A percentile compares a stretch with the other conserved stretches of the same genome.
Conservation (phyloP, 2,888 invertebrate species). For the Artemia sp. region DNA sequence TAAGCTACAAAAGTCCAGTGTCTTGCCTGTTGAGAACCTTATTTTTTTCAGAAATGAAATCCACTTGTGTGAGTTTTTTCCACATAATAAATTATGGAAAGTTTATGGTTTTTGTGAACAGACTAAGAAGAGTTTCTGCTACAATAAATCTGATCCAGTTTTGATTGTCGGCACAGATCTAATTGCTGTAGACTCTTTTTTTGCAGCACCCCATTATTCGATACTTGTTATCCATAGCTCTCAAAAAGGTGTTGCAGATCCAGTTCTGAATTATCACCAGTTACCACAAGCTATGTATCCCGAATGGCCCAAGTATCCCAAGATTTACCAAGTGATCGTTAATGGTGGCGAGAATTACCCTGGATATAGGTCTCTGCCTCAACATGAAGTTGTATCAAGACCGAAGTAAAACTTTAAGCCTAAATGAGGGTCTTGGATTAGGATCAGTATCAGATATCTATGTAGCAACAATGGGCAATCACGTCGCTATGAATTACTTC, state of each 20-base stretch:
- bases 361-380: constrained; percentile 54
- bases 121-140: constrained; percentile 38
- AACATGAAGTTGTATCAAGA: constrained; percentile 50
- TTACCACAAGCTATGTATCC: constrained; percentile 60
- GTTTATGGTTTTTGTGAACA: constrained; percentile 22
- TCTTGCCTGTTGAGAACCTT: background rate
- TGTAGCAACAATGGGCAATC: constrained; percentile 59
- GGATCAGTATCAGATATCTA: constrained; percentile 44
- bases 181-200: constrained; percentile 74
- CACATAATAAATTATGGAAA: constrained; percentile 19
- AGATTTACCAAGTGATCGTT: constrained; percentile 65
- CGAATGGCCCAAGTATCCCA: constrained; percentile 47
- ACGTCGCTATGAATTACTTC: constrained; percentile 53
- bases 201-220: constrained; percentile 46
- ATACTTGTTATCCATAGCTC: constrained; percentile 59
- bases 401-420: constrained; percentile 57
- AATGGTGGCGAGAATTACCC: constrained; percentile 43
- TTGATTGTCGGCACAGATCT: constrained; percentile 74
- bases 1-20: background rate
- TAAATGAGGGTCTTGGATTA: constrained; percentile 41
- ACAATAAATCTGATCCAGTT: constrained; percentile 40
- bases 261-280: constrained; percentile 40
- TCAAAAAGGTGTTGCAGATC: constrained; percentile 43
- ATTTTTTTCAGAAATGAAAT: background rate
- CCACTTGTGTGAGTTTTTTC: background rate